Conservation (phyloP, 2,797 vertebrate genomes). For the Pseudochromis fuscus region DNA sequence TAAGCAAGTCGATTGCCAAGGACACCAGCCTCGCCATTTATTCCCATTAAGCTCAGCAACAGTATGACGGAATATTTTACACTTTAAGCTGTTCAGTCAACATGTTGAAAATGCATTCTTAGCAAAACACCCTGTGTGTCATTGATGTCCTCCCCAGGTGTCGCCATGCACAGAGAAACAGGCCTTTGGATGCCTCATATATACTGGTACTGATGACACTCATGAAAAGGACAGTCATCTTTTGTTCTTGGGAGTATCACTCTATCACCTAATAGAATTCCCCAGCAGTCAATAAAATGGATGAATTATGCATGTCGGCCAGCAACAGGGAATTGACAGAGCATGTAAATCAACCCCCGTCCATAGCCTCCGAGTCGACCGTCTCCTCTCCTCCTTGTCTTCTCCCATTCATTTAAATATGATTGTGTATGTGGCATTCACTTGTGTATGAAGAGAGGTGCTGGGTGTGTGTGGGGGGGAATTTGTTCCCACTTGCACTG, state of each 20-base stretch:
- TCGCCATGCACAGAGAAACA: neutral
- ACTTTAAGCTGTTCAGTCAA: constrained; percentile 38
- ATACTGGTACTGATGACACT: constrained; percentile 54
- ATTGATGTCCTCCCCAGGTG: constrained; percentile 36
- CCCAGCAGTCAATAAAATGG: constrained; percentile 78
- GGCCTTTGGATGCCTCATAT: constrained; percentile 36
- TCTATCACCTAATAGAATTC: constrained; percentile 81
- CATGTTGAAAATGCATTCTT: constrained; percentile 34
- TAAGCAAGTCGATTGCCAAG: constrained; percentile 34
- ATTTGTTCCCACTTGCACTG: constrained; percentile 65
- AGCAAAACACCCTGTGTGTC: constrained; percentile 27
- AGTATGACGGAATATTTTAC: constrained; percentile 25
- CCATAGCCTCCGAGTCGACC: constrained; percentile 56
- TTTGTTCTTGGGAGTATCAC: constrained; percentile 76
- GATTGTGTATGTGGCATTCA: constrained; percentile 71
- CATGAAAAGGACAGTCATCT: constrained; percentile 75
- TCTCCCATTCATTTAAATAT: constrained; percentile 74
- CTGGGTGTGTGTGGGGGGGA: constrained; percentile 20
- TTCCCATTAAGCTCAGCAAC: constrained; percentile 49
- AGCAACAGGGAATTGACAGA: constrained; percentile 74
- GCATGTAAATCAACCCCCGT: constrained; percentile 80
- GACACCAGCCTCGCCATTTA: constrained; percentile 42
- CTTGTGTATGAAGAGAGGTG: constrained; percentile 59
- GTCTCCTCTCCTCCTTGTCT: constrained; percentile 61
- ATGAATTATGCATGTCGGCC: constrained; percentile 82